Evolutionary conservation across 2,888 invertebrate genomes (phyloP).

Genomic region (Orthosia gracilis): DNA sequence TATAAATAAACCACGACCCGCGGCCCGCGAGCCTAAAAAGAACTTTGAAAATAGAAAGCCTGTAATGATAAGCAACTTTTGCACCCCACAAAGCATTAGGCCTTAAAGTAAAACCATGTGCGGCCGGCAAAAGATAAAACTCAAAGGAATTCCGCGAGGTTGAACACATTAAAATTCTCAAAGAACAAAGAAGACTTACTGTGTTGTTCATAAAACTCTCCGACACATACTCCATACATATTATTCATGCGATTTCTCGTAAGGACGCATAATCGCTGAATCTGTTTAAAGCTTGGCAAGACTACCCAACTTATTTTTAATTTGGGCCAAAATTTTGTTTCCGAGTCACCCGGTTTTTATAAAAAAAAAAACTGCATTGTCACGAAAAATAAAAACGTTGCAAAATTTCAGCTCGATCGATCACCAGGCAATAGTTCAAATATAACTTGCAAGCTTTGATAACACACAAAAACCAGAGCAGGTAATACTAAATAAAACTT

Average conservation of each 20-base stretch:
- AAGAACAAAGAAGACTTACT: slow-evolving; percentile 60
- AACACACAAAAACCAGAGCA: no score
- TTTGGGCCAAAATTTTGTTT: no score
- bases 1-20: slow-evolving; percentile 34
- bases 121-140: slow-evolving; percentile 47
- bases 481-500: no score
- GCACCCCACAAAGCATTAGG: slow-evolving; percentile 54
- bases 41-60: slow-evolving; percentile 47
- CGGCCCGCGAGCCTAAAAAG: slow-evolving; percentile 21
- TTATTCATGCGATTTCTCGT: slow-evolving; percentile 61
- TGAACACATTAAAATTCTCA: slow-evolving; percentile 58
- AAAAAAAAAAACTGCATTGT: no score
- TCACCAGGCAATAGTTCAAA: no score
- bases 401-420: no score
- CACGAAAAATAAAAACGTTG: no score
- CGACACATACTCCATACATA: slow-evolving; percentile 51
- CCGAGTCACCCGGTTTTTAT: no score
- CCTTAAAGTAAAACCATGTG: slow-evolving; percentile 32
- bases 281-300: slow-evolving; percentile 46
- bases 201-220: slow-evolving; percentile 59
- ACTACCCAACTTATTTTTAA: no score
- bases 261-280: slow-evolving; percentile 51
- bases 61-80: slow-evolving; percentile 45
- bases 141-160: slow-evolving; percentile 62
- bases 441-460: no score